Evolutionary conservation across 1,140 invertebrate genomes (phyloP).

Genomic region (Penaeus japonicus): DNA sequence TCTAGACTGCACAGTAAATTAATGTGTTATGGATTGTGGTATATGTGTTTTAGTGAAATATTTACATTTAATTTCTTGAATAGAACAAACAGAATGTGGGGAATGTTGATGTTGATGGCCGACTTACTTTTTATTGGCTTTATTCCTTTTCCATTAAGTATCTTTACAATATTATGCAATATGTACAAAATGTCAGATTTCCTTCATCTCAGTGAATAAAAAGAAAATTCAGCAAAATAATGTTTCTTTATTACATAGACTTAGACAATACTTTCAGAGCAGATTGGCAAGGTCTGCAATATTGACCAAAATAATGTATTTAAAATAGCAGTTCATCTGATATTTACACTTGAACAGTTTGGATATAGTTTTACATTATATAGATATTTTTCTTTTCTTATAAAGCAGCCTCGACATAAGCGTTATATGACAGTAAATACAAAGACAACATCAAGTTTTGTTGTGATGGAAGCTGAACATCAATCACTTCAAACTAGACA

Average conservation of each 20-base stretch:
- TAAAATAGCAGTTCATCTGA: constrained; percentile 50
- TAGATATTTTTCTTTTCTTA: constrained; percentile 26
- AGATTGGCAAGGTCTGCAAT: constrained; percentile 28
- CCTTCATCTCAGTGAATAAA: not conserved
- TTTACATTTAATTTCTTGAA: too few relatives aligned
- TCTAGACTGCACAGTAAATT: too few relatives aligned
- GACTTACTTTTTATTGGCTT: too few relatives aligned
- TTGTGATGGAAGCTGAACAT: constrained; percentile 29
- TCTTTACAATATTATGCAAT: not conserved
- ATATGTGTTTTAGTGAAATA: too few relatives aligned
- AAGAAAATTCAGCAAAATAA: not conserved
- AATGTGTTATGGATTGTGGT: too few relatives aligned
- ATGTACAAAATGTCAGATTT: not conserved
- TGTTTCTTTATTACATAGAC: constrained; percentile 24
- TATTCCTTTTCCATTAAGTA: too few relatives aligned
- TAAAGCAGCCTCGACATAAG: constrained; percentile 36
- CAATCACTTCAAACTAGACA: constrained; percentile 30
- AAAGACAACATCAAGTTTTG: constrained; percentile 11
- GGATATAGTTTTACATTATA: constrained; percentile 40
- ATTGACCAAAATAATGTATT: constrained; percentile 53
- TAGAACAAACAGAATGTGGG: too few relatives aligned
- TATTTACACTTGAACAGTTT: constrained; percentile 47
- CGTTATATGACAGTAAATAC: constrained; percentile 1
- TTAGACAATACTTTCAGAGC: constrained; percentile 36
- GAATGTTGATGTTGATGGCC: too few relatives aligned